A percentile compares a stretch with the other conserved stretches of the same genome.
Conservation (phyloP, 2,888 invertebrate species). For the Ophonus ardosiacus region DNA sequence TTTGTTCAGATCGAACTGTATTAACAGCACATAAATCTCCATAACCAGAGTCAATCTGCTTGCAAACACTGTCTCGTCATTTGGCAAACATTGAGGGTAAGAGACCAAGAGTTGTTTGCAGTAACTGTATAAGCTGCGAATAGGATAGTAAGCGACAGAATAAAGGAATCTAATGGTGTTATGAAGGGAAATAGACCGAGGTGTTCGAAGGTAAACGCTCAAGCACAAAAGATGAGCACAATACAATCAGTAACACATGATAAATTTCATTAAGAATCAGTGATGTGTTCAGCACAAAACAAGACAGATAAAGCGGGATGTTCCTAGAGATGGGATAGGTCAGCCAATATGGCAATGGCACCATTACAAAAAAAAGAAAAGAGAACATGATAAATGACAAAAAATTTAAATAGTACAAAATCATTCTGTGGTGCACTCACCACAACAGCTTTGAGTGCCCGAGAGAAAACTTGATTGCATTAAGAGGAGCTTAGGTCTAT, state of each 20-base stretch:
- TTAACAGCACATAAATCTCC: conserved; percentile 75
- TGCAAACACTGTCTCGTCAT: conserved; percentile 69
- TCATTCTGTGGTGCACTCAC: too few species aligned
- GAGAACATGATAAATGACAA: too few species aligned
- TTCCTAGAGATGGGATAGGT: conserved; percentile 1
- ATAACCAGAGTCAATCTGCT: conserved; percentile 73
- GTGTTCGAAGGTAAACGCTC: conserved; percentile 54
- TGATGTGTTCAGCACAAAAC: conserved; percentile 72
- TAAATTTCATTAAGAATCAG: conserved; percentile 73
- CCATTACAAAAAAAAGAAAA: background rate
- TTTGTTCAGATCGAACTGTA: conserved; percentile 66
- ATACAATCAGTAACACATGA: conserved; percentile 73
- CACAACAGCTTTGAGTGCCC: too few species aligned
- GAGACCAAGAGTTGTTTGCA: background rate
- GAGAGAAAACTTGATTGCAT: too few species aligned
- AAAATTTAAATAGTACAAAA: too few species aligned
- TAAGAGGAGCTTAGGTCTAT: too few species aligned
- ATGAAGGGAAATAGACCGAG: conserved; percentile 37
- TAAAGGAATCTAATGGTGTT: conserved; percentile 2
- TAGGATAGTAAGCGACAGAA: background rate
- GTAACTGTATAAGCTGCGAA: background rate
- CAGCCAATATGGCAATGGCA: conserved; percentile 10
- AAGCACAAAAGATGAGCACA: conserved; percentile 67
- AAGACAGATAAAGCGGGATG: conserved; percentile 64
- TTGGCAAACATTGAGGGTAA: background rate